Conservation (phyloP, 2,888 invertebrate genomes). For the Maniola hyperantus region DNA sequence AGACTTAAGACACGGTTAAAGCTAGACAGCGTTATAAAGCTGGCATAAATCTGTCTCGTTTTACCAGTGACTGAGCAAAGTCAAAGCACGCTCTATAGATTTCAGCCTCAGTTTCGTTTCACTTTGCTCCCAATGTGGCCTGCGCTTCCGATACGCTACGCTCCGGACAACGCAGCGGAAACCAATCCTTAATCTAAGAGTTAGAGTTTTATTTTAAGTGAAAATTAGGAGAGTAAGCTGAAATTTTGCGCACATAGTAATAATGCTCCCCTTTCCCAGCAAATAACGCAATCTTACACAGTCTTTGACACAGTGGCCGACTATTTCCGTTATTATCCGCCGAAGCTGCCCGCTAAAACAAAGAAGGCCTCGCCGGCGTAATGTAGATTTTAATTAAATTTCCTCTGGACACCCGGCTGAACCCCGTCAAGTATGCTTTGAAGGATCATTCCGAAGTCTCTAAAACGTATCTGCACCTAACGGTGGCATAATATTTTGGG, state of each 20-base stretch:
- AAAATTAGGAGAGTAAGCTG: too few relatives aligned
- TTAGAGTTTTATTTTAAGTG: too few relatives aligned
- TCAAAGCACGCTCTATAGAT: too few relatives aligned
- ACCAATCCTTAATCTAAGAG: too few relatives aligned
- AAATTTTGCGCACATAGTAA: neutral
- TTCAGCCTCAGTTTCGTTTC: too few relatives aligned
- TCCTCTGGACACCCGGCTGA: conserved; percentile 46
- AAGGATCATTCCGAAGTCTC: conserved; percentile 37
- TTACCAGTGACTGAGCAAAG: too few relatives aligned
- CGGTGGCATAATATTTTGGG: neutral
- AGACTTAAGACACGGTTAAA: too few relatives aligned
- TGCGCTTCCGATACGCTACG: too few relatives aligned
- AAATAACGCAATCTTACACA: conserved; percentile 12
- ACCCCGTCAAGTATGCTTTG: conserved; percentile 42
- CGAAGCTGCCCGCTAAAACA: conserved; percentile 33
- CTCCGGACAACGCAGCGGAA: too few relatives aligned
- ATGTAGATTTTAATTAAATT: conserved; percentile 49
- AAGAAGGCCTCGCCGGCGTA: conserved; percentile 42
- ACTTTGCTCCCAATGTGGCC: too few relatives aligned
- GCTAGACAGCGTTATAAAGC: too few relatives aligned
- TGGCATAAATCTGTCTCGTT: too few relatives aligned
- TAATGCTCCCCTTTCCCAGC: neutral
- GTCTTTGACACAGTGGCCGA: conserved; percentile 35
- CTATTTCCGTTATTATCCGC: conserved; percentile 34
- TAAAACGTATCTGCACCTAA: conserved; percentile 22